These are phyloP conservation scores for Callimorpha dominula DNA, from an alignment of 2,888 invertebrate genomes.

Conservation along the genomic window DNA sequence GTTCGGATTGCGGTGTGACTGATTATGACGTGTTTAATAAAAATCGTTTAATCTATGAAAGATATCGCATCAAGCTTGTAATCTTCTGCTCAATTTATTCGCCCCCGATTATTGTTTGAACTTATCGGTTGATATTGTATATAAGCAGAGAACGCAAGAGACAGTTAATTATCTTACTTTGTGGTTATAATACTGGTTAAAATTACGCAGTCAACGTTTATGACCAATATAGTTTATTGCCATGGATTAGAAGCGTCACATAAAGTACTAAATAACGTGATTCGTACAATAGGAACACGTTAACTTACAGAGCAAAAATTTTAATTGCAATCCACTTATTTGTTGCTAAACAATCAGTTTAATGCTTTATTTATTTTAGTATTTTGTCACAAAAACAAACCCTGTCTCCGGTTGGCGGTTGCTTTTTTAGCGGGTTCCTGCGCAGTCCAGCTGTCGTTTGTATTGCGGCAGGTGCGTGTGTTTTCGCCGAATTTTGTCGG, in stretches of 20 bases:
- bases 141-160: constrained; percentile 13
- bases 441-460: constrained; percentile 49
- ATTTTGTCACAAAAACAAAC: constrained; percentile 40
- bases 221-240: not conserved
- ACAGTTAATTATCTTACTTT: not conserved
- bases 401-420: constrained; percentile 44
- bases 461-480: constrained; percentile 62
- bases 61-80: constrained; percentile 36
- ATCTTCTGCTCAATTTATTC: constrained; percentile 43
- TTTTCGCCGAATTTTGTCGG: constrained; percentile 63
- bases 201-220: not conserved
- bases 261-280: too few species aligned
- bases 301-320: too few species aligned
- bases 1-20: constrained; percentile 32
- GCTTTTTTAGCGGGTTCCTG: constrained; percentile 43
- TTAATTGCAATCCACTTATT: not conserved
- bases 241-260: too few species aligned
- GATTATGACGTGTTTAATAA: constrained; percentile 48
- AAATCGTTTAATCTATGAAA: constrained; percentile 28
- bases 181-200: not conserved
- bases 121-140: constrained; percentile 33
- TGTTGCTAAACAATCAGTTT: not conserved
- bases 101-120: constrained; percentile 29
- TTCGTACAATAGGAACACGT: not conserved
- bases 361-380: not conserved